Conservation (phyloP, 2,888 invertebrate species). For the Rhynchonema sp. region DNA sequence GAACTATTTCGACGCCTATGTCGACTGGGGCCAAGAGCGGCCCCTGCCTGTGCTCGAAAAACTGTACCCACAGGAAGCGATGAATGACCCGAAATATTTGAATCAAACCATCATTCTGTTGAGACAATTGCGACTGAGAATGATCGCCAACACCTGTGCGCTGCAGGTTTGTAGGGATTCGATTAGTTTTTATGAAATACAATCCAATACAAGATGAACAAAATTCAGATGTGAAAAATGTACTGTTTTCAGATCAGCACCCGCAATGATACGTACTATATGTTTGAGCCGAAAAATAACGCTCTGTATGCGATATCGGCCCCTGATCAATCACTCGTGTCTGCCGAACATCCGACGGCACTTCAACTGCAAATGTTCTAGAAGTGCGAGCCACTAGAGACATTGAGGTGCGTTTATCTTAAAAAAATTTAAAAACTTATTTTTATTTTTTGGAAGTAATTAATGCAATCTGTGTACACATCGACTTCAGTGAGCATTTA, state of each 20-base stretch:
- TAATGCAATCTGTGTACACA: too few relatives aligned
- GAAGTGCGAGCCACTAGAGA: background rate
- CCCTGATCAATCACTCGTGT: background rate
- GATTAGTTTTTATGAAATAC: too few relatives aligned
- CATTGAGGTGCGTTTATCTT: too few relatives aligned
- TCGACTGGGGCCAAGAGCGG: background rate
- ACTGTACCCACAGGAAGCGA: background rate
- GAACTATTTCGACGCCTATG: too few relatives aligned
- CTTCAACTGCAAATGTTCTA: background rate
- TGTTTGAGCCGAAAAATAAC: background rate
- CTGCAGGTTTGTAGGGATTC: too few relatives aligned
- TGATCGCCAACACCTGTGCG: background rate
- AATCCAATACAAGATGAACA: too few relatives aligned
- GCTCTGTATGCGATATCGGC: background rate
- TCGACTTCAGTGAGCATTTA: too few relatives aligned
- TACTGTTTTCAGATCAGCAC: too few relatives aligned
- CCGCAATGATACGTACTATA: background rate
- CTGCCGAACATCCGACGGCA: background rate
- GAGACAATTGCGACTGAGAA: background rate
- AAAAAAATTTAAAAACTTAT: too few relatives aligned
- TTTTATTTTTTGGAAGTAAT: too few relatives aligned
- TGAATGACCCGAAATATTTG: background rate
- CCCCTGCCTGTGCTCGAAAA: background rate
- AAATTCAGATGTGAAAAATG: too few relatives aligned
- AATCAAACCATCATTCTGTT: background rate